A percentile compares a stretch with the other conserved stretches of the same genome.
Conservation (phyloP, 2,113 vertebrate species). For the Neofelis nebulosa region DNA sequence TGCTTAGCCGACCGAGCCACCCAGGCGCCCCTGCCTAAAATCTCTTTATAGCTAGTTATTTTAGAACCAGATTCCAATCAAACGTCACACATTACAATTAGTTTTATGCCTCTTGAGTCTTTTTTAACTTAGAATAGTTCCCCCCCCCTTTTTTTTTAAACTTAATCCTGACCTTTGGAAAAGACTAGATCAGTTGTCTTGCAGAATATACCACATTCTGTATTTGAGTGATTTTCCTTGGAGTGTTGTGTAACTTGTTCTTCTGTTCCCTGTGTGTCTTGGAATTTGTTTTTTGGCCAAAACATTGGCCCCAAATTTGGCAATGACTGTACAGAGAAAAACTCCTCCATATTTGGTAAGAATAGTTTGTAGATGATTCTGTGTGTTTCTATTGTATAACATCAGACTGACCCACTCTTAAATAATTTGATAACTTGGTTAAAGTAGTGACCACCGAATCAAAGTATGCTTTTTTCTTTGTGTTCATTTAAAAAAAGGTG, state of each 20-base stretch:
- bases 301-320: background rate
- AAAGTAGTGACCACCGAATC: background rate
- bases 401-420: background rate
- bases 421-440: slow-evolving; percentile 20
- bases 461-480: background rate
- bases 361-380: slow-evolving; percentile 5
- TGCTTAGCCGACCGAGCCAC: too few species aligned
- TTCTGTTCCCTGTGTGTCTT: slow-evolving; percentile 8
- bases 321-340: background rate
- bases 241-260: slow-evolving; percentile 24
- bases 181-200: slow-evolving; percentile 14
- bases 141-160: background rate
- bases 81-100: background rate
- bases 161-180: slow-evolving; percentile 12
- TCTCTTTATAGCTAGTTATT: background rate
- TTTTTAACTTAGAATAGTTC: slow-evolving; percentile 46
- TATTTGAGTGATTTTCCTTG: slow-evolving; percentile 41
- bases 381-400: background rate
- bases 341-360: background rate
- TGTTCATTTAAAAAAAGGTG: slow-evolving; percentile 31
- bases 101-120: background rate
- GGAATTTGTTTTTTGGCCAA: background rate
- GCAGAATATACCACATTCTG: background rate
- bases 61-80: slow-evolving; percentile 1
- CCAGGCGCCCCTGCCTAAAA: background rate